Evolutionary conservation across 2,113 vertebrate genomes (phyloP).

Genomic region (Aptenodytes forsteri): DNA sequence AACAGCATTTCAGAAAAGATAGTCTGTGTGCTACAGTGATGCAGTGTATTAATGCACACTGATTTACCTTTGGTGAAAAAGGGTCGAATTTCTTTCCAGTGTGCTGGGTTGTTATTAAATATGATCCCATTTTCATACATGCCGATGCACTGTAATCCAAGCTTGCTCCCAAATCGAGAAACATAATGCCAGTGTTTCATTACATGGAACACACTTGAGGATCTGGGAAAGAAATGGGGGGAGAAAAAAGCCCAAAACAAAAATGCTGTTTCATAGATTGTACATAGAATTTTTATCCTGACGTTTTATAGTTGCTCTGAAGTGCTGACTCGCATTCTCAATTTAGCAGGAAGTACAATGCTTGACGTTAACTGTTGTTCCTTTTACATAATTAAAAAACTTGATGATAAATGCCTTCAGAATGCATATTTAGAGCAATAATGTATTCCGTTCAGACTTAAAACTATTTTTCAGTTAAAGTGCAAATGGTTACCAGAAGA

Average conservation of each 20-base stretch:
- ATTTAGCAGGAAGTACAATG: not conserved
- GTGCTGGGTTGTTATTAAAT: constrained; percentile 87
- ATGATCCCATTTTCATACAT: constrained; percentile 94
- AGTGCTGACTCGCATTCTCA: not conserved
- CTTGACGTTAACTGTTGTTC: not conserved
- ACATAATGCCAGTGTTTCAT: constrained; percentile 86
- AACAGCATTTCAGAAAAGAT: rapidly evolving
- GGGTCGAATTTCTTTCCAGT: constrained; percentile 86
- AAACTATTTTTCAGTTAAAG: not conserved
- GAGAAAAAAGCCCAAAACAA: not conserved
- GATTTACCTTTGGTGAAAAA: constrained; percentile 90
- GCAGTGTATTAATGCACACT: rapidly evolving
- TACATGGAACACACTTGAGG: constrained; percentile 86
- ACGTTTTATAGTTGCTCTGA: not conserved
- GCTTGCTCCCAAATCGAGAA: constrained; percentile 87
- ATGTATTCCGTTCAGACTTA: not conserved
- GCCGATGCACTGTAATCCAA: constrained; percentile 86
- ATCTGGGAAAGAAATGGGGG: constrained; percentile 69
- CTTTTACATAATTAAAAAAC: not conserved
- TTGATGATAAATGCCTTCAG: not conserved
- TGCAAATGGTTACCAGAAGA: not conserved
- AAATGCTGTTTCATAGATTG: not conserved
- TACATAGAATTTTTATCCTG: not conserved
- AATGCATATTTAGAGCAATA: not conserved
- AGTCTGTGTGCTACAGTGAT: not conserved